Conservation (phyloP, 2,113 vertebrate species). For the Pandion haliaetus region DNA sequence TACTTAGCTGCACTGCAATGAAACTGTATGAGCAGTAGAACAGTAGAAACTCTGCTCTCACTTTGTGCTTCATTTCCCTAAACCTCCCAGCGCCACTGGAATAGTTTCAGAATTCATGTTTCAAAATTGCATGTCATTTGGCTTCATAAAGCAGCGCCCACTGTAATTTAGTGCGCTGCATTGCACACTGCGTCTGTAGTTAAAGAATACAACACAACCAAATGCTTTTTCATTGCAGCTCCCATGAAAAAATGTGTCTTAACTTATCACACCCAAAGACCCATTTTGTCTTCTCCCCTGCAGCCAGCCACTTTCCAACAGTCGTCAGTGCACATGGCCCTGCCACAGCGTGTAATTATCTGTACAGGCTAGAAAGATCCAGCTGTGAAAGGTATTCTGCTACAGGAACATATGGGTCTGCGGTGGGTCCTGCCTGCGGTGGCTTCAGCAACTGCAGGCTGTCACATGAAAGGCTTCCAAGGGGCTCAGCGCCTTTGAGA, state of each 20-base stretch:
- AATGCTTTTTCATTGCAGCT: neutral
- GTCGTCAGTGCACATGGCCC: neutral
- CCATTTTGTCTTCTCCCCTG: neutral
- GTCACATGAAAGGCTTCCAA: conserved; percentile 23
- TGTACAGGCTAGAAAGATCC: neutral
- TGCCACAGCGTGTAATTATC: neutral
- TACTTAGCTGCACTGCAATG: neutral
- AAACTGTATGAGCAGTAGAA: neutral
- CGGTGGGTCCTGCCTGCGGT: neutral
- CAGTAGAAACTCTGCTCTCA: neutral
- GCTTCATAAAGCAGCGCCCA: neutral
- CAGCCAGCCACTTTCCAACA: neutral
- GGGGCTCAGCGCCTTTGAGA: neutral
- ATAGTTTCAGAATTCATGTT: neutral
- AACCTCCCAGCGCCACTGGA: neutral
- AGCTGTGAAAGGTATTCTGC: neutral
- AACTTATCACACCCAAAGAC: neutral
- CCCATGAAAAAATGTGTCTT: neutral
- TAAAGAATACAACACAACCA: neutral
- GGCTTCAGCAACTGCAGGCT: neutral
- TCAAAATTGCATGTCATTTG: neutral
- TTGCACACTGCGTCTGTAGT: neutral
- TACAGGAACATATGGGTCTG: neutral
- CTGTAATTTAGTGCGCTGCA: neutral
- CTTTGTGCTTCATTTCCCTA: neutral